Base-by-base conservation (phyloP, 2,888 invertebrate species). In the Melanargia galathea region DNA sequence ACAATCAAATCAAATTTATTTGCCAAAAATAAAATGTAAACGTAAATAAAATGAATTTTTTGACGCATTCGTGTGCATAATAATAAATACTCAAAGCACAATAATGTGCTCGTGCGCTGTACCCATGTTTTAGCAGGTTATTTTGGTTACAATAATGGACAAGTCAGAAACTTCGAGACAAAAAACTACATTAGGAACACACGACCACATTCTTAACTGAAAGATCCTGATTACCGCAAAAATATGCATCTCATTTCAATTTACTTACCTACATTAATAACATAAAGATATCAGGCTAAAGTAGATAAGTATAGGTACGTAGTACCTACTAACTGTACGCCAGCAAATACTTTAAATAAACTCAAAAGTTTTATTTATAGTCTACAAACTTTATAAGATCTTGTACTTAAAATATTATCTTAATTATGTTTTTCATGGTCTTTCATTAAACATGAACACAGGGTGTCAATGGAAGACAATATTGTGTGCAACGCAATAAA, bases 401-500 rank as follows among this genome's bases (percentile, higher is more conserved):
- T 30, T 30, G 3, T 30, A 6, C 30, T 2, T 30, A 30, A 30
- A 5, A 7, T 1, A n/a, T n/a, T n/a, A n/a, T n/a, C n/a, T n/a
- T 30, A 6, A 30, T 30, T 30, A 30, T 30, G 7, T 30, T 30
- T 2, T 30, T 30, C 6, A 30, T 6, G 30, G 30, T 30, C 1
- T 30, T 30, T 46, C 11, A 35, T 24, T 35, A 16, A 20, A 26
- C 35, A 59, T 35, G 11, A 20, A 26, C 35, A 59, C 35, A 24
- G 35, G 35, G 26, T 40, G 49, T 48, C 22, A 38, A 54, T 63
- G 40, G 33, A 52, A 22, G 35, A 55, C 46, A 35, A 60, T 74
- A 75, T 76, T 77, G 75, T 78, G 66, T 81, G 86, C 83, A 82
- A 78, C 80, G 45, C 77, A 84, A 86, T 86, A 85, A 88, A 87